Evolutionary conservation across 2,113 vertebrate genomes (phyloP), one percentile per base, ranked within the genome.

Genomic region (Vanacampus margaritifer): DNA sequence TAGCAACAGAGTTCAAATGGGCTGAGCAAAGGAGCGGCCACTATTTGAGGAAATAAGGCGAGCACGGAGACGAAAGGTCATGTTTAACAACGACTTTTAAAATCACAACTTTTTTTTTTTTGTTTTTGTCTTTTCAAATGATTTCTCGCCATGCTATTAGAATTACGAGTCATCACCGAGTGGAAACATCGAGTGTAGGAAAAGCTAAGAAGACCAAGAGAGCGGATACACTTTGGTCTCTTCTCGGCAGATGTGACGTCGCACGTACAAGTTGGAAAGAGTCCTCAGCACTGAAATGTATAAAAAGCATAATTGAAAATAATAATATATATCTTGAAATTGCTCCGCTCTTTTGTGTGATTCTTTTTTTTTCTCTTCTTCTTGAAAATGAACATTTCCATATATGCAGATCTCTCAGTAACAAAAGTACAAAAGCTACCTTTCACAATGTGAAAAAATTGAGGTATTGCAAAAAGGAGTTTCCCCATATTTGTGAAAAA

Each of bases 381-480:
- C 48, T 53, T 81, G 94, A 94, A 98, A 99, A 96, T 95, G 93
- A 98, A 98, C 95, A 96, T 91, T 91, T 91, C 92, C 89, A 90
- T 92, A 98, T 98, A 98, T 96, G 97, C 96, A 98, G 95, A 98
- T 98, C 96, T 98, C 94, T 97, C 96, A 96, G 95, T 98, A 99
- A 99, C 97, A 99, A 99, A 98, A 98, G 96, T 99, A 99, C 95
- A 99, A 99, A 99, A 99, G 96, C 96, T 99, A 99, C 96, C 97
- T 97, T 99, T 97, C 96, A 98, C 96, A 98, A 98, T 98, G 97
- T 98, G 97, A 98, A 99, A 61, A 99, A 98, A 98, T 98, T 98
- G 97, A 99, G 96, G 97, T 99, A 99, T 99, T 99, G 97, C 96
- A 99, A 99, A 99, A 99, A 98, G 96, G 97, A 98, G 96, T 96